A percentile compares a stretch with the other conserved stretches of the same genome.
These are phyloP conservation scores for Virgularia gustaviana DNA, from an alignment of 92 coral and sea anemone species.

Conservation along the genomic window DNA sequence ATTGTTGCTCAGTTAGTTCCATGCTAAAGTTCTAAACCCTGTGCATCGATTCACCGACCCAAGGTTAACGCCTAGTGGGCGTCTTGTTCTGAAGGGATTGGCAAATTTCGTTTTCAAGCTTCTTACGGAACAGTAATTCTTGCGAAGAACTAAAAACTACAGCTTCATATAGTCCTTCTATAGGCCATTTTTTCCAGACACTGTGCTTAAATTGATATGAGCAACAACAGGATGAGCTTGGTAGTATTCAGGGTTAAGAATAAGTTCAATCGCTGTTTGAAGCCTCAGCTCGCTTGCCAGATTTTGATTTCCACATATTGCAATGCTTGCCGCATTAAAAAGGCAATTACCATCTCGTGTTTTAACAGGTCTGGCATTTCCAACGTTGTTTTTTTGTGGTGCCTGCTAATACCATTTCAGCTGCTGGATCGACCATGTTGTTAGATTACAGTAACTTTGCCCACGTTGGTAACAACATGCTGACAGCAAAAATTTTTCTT, in stretches of 20 bases:
- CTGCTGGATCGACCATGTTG: constrained; percentile 11
- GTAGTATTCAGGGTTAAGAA: constrained; percentile 42
- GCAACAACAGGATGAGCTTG: constrained; percentile 25
- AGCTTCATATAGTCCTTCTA: constrained; percentile 30
- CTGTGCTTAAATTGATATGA: constrained; percentile 15
- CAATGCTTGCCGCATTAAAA: constrained; percentile 60
- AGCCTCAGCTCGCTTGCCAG: constrained; percentile 42
- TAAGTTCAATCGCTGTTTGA: constrained; percentile 43
- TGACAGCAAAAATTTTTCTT: too few species aligned
- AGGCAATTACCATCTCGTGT: constrained; percentile 58
- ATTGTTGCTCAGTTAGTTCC: too few species aligned
- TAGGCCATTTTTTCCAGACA: constrained; percentile 22
- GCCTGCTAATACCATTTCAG: not conserved
- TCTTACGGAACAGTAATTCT: constrained; percentile 19
- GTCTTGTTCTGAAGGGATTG: constrained; percentile 6
- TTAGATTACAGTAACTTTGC: not conserved
- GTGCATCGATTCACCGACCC: too few species aligned
- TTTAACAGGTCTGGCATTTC: constrained; percentile 25
- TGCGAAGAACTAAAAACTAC: constrained; percentile 19
- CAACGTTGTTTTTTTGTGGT: not conserved
- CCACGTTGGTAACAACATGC: constrained; percentile 4
- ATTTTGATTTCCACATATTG: constrained; percentile 32
- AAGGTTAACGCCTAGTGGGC: too few species aligned
- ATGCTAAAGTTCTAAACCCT: too few species aligned
- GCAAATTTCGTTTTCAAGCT: constrained; percentile 34